A percentile compares a stretch with the other conserved stretches of the same genome.
Conservation (phyloP, 2,113 vertebrate species). For the Galeopterus variegatus region DNA sequence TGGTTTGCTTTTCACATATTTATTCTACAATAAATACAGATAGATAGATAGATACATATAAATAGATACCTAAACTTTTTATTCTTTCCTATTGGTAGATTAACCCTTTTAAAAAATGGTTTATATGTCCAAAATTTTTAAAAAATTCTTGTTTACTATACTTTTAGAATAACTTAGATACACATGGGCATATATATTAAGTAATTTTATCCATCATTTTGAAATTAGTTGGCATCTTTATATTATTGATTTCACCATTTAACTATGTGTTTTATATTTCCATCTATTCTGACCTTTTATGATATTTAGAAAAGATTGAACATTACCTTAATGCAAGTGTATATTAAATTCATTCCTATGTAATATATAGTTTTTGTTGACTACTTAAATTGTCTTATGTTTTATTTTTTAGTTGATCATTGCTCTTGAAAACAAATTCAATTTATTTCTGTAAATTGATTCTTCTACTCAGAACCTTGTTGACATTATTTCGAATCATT, state of each 20-base stretch:
- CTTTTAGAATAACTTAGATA: neutral
- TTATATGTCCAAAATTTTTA: neutral
- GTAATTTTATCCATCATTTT: neutral
- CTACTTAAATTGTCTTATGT: neutral
- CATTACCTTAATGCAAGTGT: neutral
- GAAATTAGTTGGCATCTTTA: neutral
- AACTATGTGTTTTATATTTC: neutral
- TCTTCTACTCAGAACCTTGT: neutral
- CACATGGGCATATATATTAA: neutral
- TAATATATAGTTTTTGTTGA: constrained; percentile 40
- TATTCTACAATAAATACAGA: neutral
- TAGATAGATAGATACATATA: neutral
- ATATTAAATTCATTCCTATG: neutral
- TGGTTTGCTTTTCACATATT: neutral
- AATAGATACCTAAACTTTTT: neutral
- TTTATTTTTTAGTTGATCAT: neutral
- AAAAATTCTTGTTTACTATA: neutral
- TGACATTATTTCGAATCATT: constrained; percentile 25
- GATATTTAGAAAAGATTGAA: neutral
- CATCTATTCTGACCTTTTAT: neutral
- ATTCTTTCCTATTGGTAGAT: neutral
- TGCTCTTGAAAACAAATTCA: neutral
- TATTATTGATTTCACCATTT: neutral
- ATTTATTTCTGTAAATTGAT: constrained; percentile 7
- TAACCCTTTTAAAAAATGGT: neutral